Percentiles rank a stretch among this genome's conserved stretches.
These are phyloP conservation scores for Microcebus murinus DNA, from an alignment of 2,113 vertebrate genomes.

Conservation along the genomic window DNA sequence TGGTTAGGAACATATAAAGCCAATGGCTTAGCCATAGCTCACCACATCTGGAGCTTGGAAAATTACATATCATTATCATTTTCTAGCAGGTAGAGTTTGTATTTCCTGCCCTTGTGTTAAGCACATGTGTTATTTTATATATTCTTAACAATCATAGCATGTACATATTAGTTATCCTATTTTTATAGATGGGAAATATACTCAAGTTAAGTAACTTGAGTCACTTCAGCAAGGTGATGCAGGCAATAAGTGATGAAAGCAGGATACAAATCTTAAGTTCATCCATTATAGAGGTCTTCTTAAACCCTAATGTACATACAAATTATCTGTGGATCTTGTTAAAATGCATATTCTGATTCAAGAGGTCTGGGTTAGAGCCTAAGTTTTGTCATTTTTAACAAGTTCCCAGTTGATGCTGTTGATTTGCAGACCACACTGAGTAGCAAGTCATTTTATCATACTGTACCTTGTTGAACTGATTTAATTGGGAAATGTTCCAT, in stretches of 20 bases:
- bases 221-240: background rate
- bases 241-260: background rate
- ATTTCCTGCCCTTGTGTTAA: background rate
- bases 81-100: background rate
- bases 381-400: background rate
- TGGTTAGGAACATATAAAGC: background rate
- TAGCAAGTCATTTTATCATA: background rate
- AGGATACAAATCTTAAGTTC: background rate
- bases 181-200: background rate
- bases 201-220: background rate
- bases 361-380: background rate
- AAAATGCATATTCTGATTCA: constrained; percentile 35
- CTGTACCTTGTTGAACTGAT: background rate
- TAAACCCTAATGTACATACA: background rate
- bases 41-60: background rate
- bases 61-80: constrained; percentile 39
- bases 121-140: background rate
- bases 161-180: background rate
- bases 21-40: background rate
- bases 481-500: background rate
- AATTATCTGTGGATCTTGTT: background rate
- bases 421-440: background rate
- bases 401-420: background rate
- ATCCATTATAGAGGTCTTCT: background rate
- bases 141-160: background rate